Evolutionary conservation across 2,888 invertebrate species (phyloP).

Genomic region (Cephus spinipes): DNA sequence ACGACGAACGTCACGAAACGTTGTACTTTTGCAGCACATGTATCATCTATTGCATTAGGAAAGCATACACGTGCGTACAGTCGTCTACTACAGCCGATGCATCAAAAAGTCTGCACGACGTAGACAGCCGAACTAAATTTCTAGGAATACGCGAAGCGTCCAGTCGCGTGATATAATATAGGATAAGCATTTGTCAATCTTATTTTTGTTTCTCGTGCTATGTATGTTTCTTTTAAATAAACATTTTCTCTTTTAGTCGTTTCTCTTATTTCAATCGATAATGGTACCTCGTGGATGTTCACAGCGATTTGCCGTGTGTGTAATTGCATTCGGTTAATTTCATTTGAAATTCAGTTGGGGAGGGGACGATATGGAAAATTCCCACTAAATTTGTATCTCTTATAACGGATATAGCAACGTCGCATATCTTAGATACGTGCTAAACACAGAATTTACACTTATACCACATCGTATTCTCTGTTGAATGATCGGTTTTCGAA

Average conservation of each 20-base stretch:
- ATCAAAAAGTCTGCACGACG: not conserved
- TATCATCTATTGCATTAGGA: not conserved
- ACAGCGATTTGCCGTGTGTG: not conserved
- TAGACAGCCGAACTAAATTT: not conserved
- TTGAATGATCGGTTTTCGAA: not conserved
- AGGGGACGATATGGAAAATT: not conserved
- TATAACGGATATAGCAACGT: not conserved
- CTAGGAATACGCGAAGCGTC: not conserved
- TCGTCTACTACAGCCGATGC: not conserved
- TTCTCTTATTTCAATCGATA: not conserved
- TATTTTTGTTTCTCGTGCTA: not conserved
- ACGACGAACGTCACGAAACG: not conserved
- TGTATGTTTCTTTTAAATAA: not conserved
- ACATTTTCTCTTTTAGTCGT: not conserved
- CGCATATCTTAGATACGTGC: constrained; percentile 7
- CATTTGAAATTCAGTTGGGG: not conserved
- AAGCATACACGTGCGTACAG: not conserved
- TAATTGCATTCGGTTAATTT: not conserved
- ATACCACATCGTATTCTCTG: constrained; percentile 1
- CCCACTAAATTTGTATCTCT: not conserved
- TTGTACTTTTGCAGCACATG: not conserved
- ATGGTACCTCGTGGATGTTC: not conserved
- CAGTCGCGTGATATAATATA: not conserved
- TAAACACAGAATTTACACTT: constrained; percentile 26
- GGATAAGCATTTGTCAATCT: not conserved